Conservation (phyloP, 1,140 invertebrate species). For the Drosophila nasuta region DNA sequence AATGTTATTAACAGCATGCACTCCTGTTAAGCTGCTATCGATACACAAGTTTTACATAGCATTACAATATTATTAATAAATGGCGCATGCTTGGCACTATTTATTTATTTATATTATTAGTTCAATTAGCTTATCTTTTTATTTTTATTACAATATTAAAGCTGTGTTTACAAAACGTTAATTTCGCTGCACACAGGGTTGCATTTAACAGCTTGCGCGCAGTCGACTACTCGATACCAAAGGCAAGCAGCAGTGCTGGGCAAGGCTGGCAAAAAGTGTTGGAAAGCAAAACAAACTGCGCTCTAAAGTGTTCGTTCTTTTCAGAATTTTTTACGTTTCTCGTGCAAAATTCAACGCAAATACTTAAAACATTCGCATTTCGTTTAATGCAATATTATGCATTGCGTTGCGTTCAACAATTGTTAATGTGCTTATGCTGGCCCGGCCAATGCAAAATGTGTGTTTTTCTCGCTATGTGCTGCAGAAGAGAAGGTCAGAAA, state of each 20-base stretch:
- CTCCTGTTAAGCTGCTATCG: background rate
- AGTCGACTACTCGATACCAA: conserved; percentile 25
- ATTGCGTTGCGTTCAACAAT: conserved; percentile 15
- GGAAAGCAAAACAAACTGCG: conserved; percentile 54
- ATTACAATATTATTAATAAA: background rate
- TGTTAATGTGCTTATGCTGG: conserved; percentile 12
- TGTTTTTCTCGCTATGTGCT: conserved; percentile 49
- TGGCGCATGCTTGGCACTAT: too few relatives aligned
- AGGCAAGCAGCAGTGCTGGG: conserved; percentile 31
- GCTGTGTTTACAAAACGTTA: too few relatives aligned
- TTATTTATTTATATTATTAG: too few relatives aligned
- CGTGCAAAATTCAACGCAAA: conserved; percentile 41
- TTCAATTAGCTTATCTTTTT: too few relatives aligned
- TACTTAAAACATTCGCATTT: conserved; percentile 34
- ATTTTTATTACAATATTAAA: too few relatives aligned
- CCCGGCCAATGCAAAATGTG: conserved; percentile 20
- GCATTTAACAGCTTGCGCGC: background rate
- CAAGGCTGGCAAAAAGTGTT: conserved; percentile 40
- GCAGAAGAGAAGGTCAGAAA: conserved; percentile 69
- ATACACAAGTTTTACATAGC: background rate
- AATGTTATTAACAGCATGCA: background rate
- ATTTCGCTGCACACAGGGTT: background rate
- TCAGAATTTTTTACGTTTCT: conserved; percentile 52
- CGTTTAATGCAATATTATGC: conserved; percentile 10
- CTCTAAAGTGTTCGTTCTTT: conserved; percentile 55